phyloP scores from a whole-genome alignment of 2,797 vertebrate genomes.

The Platalea minor region DNA sequence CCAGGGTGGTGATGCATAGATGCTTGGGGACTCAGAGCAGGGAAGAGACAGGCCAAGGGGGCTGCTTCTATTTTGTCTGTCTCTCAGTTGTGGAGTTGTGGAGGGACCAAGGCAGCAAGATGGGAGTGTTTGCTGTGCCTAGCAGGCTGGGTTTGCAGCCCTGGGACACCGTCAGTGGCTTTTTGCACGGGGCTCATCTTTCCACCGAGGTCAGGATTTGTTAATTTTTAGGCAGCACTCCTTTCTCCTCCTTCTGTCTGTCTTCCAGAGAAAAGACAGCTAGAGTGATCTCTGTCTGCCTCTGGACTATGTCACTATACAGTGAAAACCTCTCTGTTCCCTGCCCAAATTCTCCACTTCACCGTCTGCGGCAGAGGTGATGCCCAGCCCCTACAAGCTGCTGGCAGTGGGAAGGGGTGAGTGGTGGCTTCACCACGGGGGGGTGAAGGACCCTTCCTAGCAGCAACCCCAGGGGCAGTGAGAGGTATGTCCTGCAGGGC shows the following conservation, averaged over 20 bases:
- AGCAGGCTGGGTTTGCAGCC: background rate
- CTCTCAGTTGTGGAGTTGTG: background rate
- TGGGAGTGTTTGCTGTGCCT: accelerated
- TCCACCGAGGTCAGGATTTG: background rate
- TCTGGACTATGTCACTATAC: background rate
- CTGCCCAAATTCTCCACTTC: background rate
- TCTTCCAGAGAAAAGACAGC: background rate
- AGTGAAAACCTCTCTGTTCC: background rate
- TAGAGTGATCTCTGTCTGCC: background rate
- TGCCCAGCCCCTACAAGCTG: background rate
- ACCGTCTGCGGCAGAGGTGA: background rate
- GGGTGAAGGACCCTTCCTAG: background rate
- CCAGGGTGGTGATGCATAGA: background rate
- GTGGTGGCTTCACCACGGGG: accelerated
- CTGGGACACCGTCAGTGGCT: accelerated
- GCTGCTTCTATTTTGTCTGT: background rate
- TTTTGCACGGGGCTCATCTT: background rate
- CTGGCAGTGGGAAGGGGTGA: accelerated
- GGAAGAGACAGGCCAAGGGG: background rate
- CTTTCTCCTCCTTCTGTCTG: background rate
- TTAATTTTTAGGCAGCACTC: background rate
- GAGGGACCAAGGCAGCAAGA: background rate
- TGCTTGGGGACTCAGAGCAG: background rate
- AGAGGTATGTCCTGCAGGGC: background rate
- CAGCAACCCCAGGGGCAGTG: accelerated